Evolutionary conservation across 1,140 invertebrate genomes (phyloP).

Genomic region (Globodera ellingtonae): DNA sequence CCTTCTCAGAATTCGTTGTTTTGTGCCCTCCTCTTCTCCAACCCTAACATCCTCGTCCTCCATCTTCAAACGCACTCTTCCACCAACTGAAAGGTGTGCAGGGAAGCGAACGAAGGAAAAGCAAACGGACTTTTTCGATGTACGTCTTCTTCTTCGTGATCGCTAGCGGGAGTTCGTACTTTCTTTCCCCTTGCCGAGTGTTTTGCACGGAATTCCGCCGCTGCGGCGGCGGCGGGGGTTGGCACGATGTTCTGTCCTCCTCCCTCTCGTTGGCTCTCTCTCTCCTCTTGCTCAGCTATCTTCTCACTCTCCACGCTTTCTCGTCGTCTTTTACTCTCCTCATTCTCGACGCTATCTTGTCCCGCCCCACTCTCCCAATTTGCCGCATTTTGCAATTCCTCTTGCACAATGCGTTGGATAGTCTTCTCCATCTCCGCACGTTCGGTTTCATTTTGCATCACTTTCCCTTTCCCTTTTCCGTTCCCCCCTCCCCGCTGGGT

Average conservation of each 20-base stretch:
- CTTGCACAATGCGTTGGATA: neutral
- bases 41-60: neutral
- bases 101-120: neutral
- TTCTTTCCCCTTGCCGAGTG: neutral
- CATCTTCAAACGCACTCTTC: conserved; percentile 11
- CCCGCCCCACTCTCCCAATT: neutral
- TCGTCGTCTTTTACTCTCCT: neutral
- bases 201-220: neutral
- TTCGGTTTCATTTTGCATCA: neutral
- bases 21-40: neutral
- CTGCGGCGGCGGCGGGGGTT: neutral
- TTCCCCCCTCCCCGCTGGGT: neutral
- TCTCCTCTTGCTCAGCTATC: neutral
- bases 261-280: too few species aligned
- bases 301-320: neutral
- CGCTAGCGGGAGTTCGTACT: neutral
- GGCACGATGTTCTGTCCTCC: neutral
- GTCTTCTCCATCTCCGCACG: conserved; percentile 3
- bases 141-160: neutral
- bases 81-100: neutral
- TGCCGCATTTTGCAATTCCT: conserved; percentile 13
- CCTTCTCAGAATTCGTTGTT: conserved; percentile 7
- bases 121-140: neutral
- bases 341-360: neutral
- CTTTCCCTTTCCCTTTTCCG: neutral